phyloP scores from a whole-genome alignment of 2,797 vertebrate genomes.

The Hylomyscus alleni region DNA sequence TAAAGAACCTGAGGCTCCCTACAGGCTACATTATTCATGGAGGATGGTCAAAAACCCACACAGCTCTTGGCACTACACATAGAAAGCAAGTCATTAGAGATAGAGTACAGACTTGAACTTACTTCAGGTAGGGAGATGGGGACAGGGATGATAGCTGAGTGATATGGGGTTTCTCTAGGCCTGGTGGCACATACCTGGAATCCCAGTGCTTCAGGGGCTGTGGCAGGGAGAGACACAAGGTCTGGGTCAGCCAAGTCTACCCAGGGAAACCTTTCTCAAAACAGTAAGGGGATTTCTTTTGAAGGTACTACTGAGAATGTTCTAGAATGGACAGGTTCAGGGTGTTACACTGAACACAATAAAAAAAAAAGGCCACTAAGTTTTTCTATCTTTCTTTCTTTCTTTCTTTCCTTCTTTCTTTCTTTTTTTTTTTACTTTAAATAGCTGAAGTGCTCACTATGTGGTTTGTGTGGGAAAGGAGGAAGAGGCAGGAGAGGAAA shows the following conservation, averaged over 20 bases:
- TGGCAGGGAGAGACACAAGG: background rate
- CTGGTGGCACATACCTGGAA: background rate
- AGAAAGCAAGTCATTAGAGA: background rate
- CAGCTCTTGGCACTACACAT: accelerated
- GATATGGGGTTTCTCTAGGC: background rate
- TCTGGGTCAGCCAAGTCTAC: background rate
- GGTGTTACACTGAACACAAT: accelerated
- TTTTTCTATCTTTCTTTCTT: background rate
- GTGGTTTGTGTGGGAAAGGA: background rate
- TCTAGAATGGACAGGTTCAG: too few species aligned
- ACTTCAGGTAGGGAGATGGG: background rate
- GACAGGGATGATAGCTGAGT: accelerated
- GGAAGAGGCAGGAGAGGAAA: background rate
- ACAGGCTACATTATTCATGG: accelerated
- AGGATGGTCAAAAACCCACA: accelerated
- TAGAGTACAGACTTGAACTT: background rate
- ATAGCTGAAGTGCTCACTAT: accelerated
- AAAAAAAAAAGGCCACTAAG: background rate
- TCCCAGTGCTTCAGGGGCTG: background rate
- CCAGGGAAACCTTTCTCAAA: background rate
- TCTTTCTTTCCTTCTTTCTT: too few species aligned
- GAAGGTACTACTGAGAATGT: background rate
- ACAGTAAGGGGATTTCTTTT: background rate
- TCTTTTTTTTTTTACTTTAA: background rate
- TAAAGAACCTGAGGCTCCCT: background rate